Evolutionary conservation across 2,113 vertebrate genomes (phyloP).

Genomic region (Arenaria interpres): DNA sequence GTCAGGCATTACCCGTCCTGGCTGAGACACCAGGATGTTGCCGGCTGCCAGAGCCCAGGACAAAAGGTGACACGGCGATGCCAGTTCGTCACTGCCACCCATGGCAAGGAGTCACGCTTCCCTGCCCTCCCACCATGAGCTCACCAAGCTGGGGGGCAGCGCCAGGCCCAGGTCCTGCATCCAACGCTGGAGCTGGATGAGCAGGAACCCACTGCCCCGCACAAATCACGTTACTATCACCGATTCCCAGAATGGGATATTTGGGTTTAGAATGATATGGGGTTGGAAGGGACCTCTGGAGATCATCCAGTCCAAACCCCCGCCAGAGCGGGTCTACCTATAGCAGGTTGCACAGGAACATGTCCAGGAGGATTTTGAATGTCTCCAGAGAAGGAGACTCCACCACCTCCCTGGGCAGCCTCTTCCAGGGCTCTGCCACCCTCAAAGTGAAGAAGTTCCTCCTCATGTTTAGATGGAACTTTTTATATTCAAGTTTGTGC

Average conservation of each 20-base stretch:
- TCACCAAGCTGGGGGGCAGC: background rate
- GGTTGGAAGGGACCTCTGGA: too few species aligned
- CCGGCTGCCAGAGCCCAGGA: background rate
- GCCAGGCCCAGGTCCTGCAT: background rate
- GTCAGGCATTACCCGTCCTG: background rate
- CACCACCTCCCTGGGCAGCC: too few species aligned
- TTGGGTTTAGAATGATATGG: background rate
- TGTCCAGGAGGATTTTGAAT: too few species aligned
- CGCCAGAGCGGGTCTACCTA: too few species aligned
- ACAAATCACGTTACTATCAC: fast-evolving
- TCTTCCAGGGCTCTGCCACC: too few species aligned
- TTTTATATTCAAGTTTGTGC: too few species aligned
- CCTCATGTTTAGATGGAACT: too few species aligned
- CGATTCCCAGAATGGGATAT: background rate
- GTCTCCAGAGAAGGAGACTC: too few species aligned
- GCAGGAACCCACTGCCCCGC: background rate
- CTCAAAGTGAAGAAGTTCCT: too few species aligned
- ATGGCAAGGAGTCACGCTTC: fast-evolving
- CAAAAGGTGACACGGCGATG: background rate
- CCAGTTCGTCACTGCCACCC: background rate
- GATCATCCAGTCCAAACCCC: too few species aligned
- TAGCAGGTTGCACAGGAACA: too few species aligned
- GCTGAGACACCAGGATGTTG: fast-evolving
- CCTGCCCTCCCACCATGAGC: background rate
- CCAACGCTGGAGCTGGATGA: fast-evolving